Evolutionary conservation across 2,888 invertebrate genomes (phyloP).

Genomic region (Parnassius orleans): DNA sequence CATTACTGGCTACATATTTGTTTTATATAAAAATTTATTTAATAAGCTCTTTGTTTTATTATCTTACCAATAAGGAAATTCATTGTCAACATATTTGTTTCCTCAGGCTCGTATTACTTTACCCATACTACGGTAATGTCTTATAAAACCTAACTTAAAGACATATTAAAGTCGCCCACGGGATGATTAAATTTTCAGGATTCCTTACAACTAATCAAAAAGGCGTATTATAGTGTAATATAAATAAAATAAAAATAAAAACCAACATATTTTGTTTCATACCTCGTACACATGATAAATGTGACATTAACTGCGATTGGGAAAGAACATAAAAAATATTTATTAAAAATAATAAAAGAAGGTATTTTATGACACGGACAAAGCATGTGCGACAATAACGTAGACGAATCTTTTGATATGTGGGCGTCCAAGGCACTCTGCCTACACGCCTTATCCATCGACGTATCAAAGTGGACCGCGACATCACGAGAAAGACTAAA

Average conservation of each 20-base stretch:
- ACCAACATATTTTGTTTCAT: background rate
- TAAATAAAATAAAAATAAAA: background rate
- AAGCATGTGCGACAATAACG: constrained; percentile 4
- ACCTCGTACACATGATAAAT: constrained; percentile 1
- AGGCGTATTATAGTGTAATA: background rate
- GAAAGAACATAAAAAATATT: background rate
- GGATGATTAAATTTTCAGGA: too few relatives aligned
- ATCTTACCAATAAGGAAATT: too few relatives aligned
- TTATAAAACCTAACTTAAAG: too few relatives aligned
- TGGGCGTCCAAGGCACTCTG: constrained; percentile 1
- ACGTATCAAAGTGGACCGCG: constrained; percentile 14
- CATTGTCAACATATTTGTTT: too few relatives aligned
- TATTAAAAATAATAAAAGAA: constrained; percentile 7
- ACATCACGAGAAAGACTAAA: constrained; percentile 7
- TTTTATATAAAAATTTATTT: too few relatives aligned
- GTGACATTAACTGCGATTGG: background rate
- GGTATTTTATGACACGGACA: constrained; percentile 8
- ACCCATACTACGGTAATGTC: too few relatives aligned
- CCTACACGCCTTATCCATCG: constrained; percentile 1
- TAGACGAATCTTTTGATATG: background rate
- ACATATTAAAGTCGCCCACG: too few relatives aligned
- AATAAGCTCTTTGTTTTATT: too few relatives aligned
- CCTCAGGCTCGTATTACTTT: too few relatives aligned
- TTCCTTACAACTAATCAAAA: too few relatives aligned
- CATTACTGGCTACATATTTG: too few relatives aligned